Percentiles rank a stretch among this genome's conserved stretches.
Evolutionary conservation across 1,140 invertebrate genomes (phyloP).

Genomic region (Pogonus chalceus): DNA sequence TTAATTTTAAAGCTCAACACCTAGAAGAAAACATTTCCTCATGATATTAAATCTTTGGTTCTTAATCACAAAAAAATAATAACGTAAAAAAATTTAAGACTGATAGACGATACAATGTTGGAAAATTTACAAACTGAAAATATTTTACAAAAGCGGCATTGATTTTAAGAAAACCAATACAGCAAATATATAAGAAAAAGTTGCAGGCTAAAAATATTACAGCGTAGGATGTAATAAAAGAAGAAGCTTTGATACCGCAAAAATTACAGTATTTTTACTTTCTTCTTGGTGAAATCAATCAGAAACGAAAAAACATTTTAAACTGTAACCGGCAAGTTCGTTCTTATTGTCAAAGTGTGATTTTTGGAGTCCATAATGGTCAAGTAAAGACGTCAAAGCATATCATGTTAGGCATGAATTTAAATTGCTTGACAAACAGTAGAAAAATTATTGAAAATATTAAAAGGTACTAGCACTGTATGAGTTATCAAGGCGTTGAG

Average conservation of each 20-base stretch:
- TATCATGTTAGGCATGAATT: slow-evolving; percentile 23
- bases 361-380: slow-evolving; percentile 23
- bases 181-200: slow-evolving; percentile 14
- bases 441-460: slow-evolving; percentile 25
- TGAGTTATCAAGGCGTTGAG: too few relatives aligned
- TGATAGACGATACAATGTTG: slow-evolving; percentile 14
- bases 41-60: slow-evolving; percentile 17
- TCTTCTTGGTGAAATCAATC: slow-evolving; percentile 11
- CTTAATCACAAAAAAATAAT: slow-evolving; percentile 20
- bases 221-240: slow-evolving; percentile 15
- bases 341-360: slow-evolving; percentile 20
- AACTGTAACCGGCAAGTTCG: too few relatives aligned
- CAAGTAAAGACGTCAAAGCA: slow-evolving; percentile 27
- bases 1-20: too few relatives aligned
- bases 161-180: slow-evolving; percentile 20
- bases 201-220: too few relatives aligned
- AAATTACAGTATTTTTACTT: slow-evolving; percentile 16
- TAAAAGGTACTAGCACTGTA: too few relatives aligned
- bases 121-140: slow-evolving; percentile 19
- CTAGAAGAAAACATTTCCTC: too few relatives aligned
- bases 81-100: slow-evolving; percentile 15
- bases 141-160: slow-evolving; percentile 22
- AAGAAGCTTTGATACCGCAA: slow-evolving; percentile 17
- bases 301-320: slow-evolving; percentile 18
- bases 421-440: slow-evolving; percentile 28